Base-by-base conservation (phyloP, 2,797 vertebrate species). In the Decapterus maruadsi region DNA sequence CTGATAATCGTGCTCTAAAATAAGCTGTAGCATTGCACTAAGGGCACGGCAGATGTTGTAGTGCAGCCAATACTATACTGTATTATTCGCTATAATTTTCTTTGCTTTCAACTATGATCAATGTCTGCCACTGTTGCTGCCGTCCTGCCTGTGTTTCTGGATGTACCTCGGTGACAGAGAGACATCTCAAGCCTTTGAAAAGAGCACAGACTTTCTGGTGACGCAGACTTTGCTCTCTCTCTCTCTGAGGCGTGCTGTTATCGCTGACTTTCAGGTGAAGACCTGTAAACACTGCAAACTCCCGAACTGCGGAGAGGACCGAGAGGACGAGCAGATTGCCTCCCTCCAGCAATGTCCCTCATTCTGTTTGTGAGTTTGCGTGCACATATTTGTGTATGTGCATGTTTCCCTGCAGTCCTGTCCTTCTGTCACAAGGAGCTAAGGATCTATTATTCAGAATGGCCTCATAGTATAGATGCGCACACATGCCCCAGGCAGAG, bases 381-480 rank as follows among this genome's bases (percentile, higher is more conserved):
- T 80, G 66, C 68, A 69, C 73, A 77, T 67, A 72, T 87, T 74
- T 88, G 85, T 82, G 79, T 75, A 72, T 74, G 80, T 80, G 81
- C 68, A 68, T 69, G 66, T 87, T 75, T 86, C 88, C 91, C 90
- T 40, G 86, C 87, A 90, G 91, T 86, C 82, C 48, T 68, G 78
- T 87, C 92, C 90, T 88, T 93, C 91, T 93, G 92, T 93, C 72
- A 76, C 67, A 64, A 31, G 64, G 63, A 81, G 67, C 75, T 62
- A 69, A 53, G 51, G 71, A 92, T 94, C 78, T 84, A 93, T 93
- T 90, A 93, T 93, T 92, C 75, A 93, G 75, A 60, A 65, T 55
- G 76, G 91, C 88, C 89, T 88, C 68, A 45, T 78, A 86, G 74
- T 88, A 82, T 83, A 78, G 81, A 87, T 83, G 84, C 79, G 80